Conservation (phyloP, 2,888 invertebrate genomes). For the Dryadula phaetusa region DNA sequence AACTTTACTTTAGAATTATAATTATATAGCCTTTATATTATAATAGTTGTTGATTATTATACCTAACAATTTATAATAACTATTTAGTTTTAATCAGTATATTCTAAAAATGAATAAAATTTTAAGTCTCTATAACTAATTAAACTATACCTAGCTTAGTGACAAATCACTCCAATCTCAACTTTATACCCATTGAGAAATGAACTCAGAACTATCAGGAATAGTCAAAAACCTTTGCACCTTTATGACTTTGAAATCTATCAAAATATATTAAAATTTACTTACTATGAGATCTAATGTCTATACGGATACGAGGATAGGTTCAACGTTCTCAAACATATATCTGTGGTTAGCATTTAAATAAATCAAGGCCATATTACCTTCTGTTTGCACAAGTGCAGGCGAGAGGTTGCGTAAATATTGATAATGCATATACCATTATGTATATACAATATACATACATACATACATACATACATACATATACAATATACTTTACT, state of each 20-base stretch:
- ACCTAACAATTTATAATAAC: too few species aligned
- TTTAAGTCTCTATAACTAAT: too few species aligned
- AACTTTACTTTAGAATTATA: too few species aligned
- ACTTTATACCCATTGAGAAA: background rate
- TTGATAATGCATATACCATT: slow-evolving; percentile 20
- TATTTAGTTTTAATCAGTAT: too few species aligned
- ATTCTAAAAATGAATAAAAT: too few species aligned
- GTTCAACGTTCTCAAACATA: slow-evolving; percentile 34
- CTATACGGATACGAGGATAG: slow-evolving; percentile 30
- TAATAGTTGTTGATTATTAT: too few species aligned
- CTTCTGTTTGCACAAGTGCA: slow-evolving; percentile 37
- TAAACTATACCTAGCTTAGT: too few species aligned
- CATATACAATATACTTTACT: background rate
- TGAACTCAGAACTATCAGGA: background rate
- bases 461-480: background rate
- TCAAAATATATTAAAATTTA: background rate
- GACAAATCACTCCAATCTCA: too few species aligned
- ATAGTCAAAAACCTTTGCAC: background rate
- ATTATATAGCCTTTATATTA: too few species aligned
- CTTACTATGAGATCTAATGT: background rate
- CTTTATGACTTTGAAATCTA: too few species aligned
- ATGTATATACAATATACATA: background rate
- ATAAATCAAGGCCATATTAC: slow-evolving; percentile 37
- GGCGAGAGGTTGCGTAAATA: slow-evolving; percentile 28
- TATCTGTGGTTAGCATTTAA: slow-evolving; percentile 39